phyloP scores from a whole-genome alignment of 1,140 invertebrate genomes.

The Latrodectus geometricus region DNA sequence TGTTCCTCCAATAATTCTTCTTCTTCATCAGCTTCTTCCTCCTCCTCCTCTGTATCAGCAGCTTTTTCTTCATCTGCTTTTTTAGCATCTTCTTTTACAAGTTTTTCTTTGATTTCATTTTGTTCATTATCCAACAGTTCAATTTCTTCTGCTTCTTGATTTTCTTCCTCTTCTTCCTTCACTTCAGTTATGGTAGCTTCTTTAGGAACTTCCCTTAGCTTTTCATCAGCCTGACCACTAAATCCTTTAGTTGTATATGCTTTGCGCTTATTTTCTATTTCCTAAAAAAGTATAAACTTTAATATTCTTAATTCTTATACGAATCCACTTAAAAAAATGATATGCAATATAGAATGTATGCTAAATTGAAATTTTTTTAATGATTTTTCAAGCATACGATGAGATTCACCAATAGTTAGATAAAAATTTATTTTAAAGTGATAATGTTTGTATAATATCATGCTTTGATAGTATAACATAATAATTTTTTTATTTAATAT shows the following conservation, averaged over 20 bases:
- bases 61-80: constrained; percentile 18
- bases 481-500: too few species aligned
- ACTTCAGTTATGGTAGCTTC: constrained; percentile 28
- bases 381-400: too few species aligned
- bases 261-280: constrained; percentile 35
- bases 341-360: too few species aligned
- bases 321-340: too few species aligned
- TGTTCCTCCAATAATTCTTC: constrained; percentile 45
- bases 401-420: too few species aligned
- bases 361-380: too few species aligned
- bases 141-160: constrained; percentile 28
- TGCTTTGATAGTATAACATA: too few species aligned
- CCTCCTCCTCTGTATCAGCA: constrained; percentile 8
- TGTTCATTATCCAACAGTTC: constrained; percentile 11
- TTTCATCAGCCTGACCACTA: background rate
- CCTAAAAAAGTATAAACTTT: constrained; percentile 8
- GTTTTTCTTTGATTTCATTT: constrained; percentile 2
- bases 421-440: too few species aligned
- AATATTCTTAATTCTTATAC: too few species aligned
- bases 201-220: constrained; percentile 21
- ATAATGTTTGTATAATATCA: too few species aligned
- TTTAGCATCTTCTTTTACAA: constrained; percentile 8
- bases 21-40: constrained; percentile 28
- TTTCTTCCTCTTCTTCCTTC: constrained; percentile 38
- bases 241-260: constrained; percentile 15